Base-by-base conservation (phyloP, 2,888 invertebrate genomes). In the Spicauda simplicius region DNA sequence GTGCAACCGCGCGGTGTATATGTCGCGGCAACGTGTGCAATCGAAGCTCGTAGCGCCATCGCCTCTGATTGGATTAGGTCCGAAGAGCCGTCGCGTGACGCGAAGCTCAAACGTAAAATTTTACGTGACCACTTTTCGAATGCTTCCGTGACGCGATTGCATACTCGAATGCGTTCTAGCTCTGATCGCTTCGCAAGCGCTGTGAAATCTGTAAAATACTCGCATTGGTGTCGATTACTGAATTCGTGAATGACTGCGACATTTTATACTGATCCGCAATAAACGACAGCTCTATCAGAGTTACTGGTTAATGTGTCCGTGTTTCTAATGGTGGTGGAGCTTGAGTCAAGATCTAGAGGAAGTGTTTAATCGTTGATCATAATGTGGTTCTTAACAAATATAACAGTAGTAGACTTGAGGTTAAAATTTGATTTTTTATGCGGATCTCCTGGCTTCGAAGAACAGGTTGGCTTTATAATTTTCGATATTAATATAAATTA, bases 121-220 rank as follows among this genome's bases (percentile, higher is more conserved):
- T 91, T 91, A 92, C 91, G 90, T 91, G 91, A 91, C 92, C 90
- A 89, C 91, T 91, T 90, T 88, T 86, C 74, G 82, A 89, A 86
- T 85, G 85, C 85, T 88, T 86, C 83, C 84, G 83, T 81, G 84
- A 84, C 81, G 82, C 82, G 80, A 90, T 86, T 85, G 87, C 87
- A 85, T 83, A 86, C 85, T 85, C 81, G 78, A 80, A 77, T 77
- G 79, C 76, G 78, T 78, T 77, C 76, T 71, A 77, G 81, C 80
- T 82, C 78, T 83, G 83, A 86, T 87, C 80, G 82, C 80, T 84
- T 81, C 76, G 78, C 78, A 81, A 77, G 77, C 82, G 81, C 79
- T 90, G 90, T 89, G 86, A 89, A 87, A 90, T 89, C 54, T 80
- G 76, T 72, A 77, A 76, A 80, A 82, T 81, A 80, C 80, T 59